Base-by-base conservation (phyloP, 1,140 invertebrate genomes). In the Listronotus bonariensis region DNA sequence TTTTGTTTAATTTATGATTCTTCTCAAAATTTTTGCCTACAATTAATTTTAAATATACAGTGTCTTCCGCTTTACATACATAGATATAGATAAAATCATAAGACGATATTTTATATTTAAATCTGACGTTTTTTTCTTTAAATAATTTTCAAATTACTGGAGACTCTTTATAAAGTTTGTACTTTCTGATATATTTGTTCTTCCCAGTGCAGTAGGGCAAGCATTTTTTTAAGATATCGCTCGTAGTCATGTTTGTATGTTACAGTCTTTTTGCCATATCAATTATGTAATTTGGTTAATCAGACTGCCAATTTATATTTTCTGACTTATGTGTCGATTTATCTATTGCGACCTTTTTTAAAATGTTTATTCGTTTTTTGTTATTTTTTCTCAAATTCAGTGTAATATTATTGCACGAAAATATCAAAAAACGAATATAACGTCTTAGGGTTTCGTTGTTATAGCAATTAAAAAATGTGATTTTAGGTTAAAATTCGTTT, bases 401-500 rank as follows among this genome's bases (percentile, higher is more conserved):
- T 31, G 6, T 6, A 26, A 26, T 3, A 51, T n/a, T n/a, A n/a
- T n/a, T n/a, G n/a, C 20, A 41, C 6, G 40, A 8, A 15, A 41
- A 40, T 36, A 1, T n/a, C 15, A 49, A 36, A 49, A 34, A 15
- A 17, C 48, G 32, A 12, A 59, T 32, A 59, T 36, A 14, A 38
- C 15, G n/a, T 38, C 20, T 55, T 55, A 17, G 26, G 53, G 53
- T 41, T 42, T 14, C n/a, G 7, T 14, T 40, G 46, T 49, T 60
- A 5, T 26, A 36, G 57, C 46, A 60, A 48, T 60, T 60, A 40
- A 40, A 45, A 46, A 9, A 60, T 60, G 57, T 60, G 57, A 60
- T 60, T 60, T 26, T 60, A 60, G 57, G 31, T 60, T 60, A 40
- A 49, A 60, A 60, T 49, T 49, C 15, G 11, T 60, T 36, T 49